phyloP scores from a whole-genome alignment of 2,888 invertebrate genomes.

The Sicus ferrugineus region DNA sequence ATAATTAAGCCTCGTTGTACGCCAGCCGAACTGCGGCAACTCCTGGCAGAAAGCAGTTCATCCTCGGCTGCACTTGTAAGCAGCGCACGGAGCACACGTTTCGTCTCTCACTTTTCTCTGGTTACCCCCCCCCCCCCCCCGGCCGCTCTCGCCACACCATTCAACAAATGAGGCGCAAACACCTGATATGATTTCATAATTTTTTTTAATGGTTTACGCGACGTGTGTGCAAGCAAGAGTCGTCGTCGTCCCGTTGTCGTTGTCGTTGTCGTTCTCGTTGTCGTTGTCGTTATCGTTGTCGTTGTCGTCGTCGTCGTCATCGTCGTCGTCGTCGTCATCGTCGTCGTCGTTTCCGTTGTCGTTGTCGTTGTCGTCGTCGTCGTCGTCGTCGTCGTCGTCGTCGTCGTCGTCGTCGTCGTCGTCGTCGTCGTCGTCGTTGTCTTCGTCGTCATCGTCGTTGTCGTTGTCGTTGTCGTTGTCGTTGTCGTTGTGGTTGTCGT shows the following conservation, averaged over 20 bases:
- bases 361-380: neutral
- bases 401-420: neutral
- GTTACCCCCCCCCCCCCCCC: neutral
- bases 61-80: too few species aligned
- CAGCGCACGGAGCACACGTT: neutral
- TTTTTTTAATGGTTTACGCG: conserved; percentile 29
- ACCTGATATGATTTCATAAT: conserved; percentile 33
- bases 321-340: too few species aligned
- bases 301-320: neutral
- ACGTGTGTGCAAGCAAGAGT: conserved; percentile 14
- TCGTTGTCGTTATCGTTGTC: neutral
- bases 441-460: conserved; percentile 17
- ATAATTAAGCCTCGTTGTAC: conserved; percentile 30
- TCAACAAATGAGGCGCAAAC: neutral
- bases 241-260: conserved; percentile 3
- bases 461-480: conserved; percentile 13
- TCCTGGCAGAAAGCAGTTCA: neutral
- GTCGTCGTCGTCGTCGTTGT: neutral
- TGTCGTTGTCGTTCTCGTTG: conserved; percentile 12
- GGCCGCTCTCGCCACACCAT: too few species aligned
- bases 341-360: neutral
- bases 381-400: neutral
- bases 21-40: conserved; percentile 14
- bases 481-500: neutral
- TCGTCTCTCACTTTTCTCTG: neutral